These are phyloP conservation scores for Hoplias malabaricus DNA, from an alignment of 2,113 vertebrate genomes.

Conservation along the genomic window DNA sequence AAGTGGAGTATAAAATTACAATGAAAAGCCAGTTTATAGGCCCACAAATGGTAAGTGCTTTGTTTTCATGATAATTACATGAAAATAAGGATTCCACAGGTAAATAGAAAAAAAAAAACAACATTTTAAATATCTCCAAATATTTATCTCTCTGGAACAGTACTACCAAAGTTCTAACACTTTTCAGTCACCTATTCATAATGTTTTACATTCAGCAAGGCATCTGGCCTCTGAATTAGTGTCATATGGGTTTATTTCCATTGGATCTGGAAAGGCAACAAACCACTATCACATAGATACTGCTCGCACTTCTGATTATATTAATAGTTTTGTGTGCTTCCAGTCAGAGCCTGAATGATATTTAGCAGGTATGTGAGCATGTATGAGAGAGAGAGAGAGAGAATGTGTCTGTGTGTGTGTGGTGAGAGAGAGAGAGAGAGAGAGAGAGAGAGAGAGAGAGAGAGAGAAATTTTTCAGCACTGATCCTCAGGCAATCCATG, in stretches of 20 bases:
- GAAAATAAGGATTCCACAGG: slow-evolving; percentile 34
- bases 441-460: not conserved
- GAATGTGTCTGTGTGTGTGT: not conserved
- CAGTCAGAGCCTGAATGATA: slow-evolving; percentile 10
- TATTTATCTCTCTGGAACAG: slow-evolving; percentile 12
- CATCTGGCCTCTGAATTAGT: slow-evolving; percentile 4
- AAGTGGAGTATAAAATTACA: slow-evolving; percentile 45
- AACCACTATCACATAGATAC: slow-evolving; percentile 7
- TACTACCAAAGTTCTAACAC: slow-evolving; percentile 1
- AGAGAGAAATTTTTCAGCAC: not conserved
- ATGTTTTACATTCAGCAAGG: slow-evolving; percentile 13
- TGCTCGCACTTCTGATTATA: not conserved
- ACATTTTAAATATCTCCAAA: slow-evolving; percentile 16
- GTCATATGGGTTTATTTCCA: not conserved
- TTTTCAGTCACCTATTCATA: slow-evolving; percentile 10
- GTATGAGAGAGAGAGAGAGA: not conserved
- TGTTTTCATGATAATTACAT: slow-evolving; percentile 26
- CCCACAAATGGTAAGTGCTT: not conserved
- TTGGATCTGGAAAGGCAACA: slow-evolving; percentile 4
- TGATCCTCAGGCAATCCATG: not conserved
- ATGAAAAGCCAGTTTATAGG: slow-evolving; percentile 20
- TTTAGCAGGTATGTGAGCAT: slow-evolving; percentile 10
- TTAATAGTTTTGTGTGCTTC: slow-evolving; percentile 12
- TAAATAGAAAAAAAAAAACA: slow-evolving; percentile 31
- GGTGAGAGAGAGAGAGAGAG: too few species aligned